phyloP scores from a whole-genome alignment of 1,140 invertebrate species.

The Archivesica marissinica region DNA sequence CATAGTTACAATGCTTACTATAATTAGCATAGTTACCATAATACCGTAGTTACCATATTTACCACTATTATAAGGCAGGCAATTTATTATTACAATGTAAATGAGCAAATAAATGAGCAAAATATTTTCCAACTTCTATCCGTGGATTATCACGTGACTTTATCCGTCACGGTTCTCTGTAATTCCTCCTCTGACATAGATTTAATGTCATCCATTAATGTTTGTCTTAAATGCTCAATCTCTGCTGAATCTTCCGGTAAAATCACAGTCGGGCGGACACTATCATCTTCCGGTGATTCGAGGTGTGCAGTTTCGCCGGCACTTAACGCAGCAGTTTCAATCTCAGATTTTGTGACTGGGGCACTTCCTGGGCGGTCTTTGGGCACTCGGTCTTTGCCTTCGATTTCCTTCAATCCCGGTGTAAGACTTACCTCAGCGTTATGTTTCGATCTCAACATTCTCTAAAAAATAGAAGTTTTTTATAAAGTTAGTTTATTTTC shows the following conservation, averaged over 20 bases:
- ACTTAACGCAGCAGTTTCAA: conserved; percentile 26
- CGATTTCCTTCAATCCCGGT: conserved; percentile 46
- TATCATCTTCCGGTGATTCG: not conserved
- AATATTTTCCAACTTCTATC: not conserved
- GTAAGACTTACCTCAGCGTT: conserved; percentile 50
- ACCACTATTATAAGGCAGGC: too few species aligned
- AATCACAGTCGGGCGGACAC: conserved; percentile 29
- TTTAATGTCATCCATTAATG: conserved; percentile 41
- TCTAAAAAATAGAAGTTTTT: conserved; percentile 42
- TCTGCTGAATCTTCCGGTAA: conserved; percentile 55
- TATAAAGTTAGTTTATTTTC: too few species aligned
- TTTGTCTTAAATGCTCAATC: conserved; percentile 22
- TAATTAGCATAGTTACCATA: too few species aligned
- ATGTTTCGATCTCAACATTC: conserved; percentile 56
- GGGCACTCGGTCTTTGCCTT: conserved; percentile 41
- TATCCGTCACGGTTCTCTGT: conserved; percentile 22
- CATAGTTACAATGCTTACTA: too few species aligned
- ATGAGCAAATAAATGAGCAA: not conserved
- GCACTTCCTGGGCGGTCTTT: conserved; percentile 57
- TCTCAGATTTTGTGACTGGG: conserved; percentile 56
- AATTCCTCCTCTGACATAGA: conserved; percentile 39
- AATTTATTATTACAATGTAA: too few species aligned
- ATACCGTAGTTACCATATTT: too few species aligned
- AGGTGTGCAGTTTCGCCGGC: conserved; percentile 59
- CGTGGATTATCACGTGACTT: not conserved